Base-by-base conservation (phyloP, 2,888 invertebrate species). In the Zootermopsis nevadensis region DNA sequence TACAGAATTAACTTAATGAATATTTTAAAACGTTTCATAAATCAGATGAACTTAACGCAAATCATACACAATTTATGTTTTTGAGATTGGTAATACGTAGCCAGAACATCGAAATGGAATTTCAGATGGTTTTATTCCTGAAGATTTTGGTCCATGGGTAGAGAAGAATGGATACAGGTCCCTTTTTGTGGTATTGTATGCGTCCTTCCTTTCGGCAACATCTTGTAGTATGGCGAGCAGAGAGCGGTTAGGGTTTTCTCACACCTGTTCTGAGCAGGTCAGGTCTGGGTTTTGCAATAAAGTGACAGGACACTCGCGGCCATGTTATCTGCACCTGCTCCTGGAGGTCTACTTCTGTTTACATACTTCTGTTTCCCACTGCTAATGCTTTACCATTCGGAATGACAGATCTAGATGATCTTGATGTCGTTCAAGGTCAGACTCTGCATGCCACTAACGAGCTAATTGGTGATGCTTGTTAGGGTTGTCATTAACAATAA, bases 121-220 rank as follows among this genome's bases (percentile, higher is more conserved):
- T 74, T 74, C 74, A 35, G 74, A 74, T n/a, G 74, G 22, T 31
- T 74, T 74, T 74, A 74, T 33, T 38, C 38, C 24, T 74, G 38
- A 74, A 74, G 1, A 74, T 74, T 74, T 74, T n/a, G 35, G 38
- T 74, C n/a, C 74, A 38, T 38, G 6, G 4, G 12, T 15, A 69
- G 19, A 10, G 33, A 69, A 69, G 38, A 74, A 74, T 74, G 38
- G 42, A 7, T 74, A 8, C 74, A 74, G 38, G 27, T 74, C 35
- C 38, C 74, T 74, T 42, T 74, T n/a, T 38, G 10, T 74, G n/a
- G 8, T 74, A 33, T 69, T 69, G 38, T 74, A 38, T 15, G 60
- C n/a, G 12, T 60, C 74, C 38, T 74, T 74, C 74, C 74, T 24
- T 74, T 10, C 2, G 42, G 74, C 38, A 74, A 30, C n/a, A 38